Evolutionary conservation across 2,797 vertebrate genomes (phyloP).

Genomic region (Triplophysa bombifrons): DNA sequence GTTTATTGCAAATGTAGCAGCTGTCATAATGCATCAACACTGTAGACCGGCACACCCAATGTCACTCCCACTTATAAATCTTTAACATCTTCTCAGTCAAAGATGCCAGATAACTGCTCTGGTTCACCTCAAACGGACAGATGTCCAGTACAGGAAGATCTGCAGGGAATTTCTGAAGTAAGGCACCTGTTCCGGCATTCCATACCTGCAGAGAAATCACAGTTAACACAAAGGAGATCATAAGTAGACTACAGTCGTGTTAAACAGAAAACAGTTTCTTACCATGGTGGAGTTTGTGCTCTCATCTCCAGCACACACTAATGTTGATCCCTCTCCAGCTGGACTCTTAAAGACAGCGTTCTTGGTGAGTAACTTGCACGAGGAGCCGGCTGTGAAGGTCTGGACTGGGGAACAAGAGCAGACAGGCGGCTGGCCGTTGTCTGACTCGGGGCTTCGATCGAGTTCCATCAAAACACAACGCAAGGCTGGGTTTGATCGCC

Average conservation of each 20-base stretch:
- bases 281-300: conserved; percentile 91
- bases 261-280: conserved; percentile 32
- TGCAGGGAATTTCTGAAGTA: conserved; percentile 87
- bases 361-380: conserved; percentile 93
- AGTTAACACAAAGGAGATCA: background rate
- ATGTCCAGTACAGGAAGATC: conserved; percentile 91
- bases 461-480: conserved; percentile 91
- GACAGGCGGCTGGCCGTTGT: conserved; percentile 70
- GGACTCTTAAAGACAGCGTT: conserved; percentile 90
- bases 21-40: background rate
- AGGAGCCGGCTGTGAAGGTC: conserved; percentile 86
- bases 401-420: conserved; percentile 87
- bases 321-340: conserved; percentile 71
- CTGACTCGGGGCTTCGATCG: conserved; percentile 75
- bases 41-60: background rate
- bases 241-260: background rate
- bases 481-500: conserved; percentile 81
- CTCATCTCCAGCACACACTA: conserved; percentile 95
- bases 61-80: conserved; percentile 91
- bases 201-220: conserved; percentile 80
- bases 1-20: background rate
- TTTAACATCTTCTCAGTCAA: conserved; percentile 92
- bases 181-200: conserved; percentile 84
- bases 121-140: conserved; percentile 85
- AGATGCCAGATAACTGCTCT: conserved; percentile 83